These are phyloP conservation scores for Sphecodes monilicornis DNA, from an alignment of 2,888 invertebrate genomes.

Conservation along the genomic window DNA sequence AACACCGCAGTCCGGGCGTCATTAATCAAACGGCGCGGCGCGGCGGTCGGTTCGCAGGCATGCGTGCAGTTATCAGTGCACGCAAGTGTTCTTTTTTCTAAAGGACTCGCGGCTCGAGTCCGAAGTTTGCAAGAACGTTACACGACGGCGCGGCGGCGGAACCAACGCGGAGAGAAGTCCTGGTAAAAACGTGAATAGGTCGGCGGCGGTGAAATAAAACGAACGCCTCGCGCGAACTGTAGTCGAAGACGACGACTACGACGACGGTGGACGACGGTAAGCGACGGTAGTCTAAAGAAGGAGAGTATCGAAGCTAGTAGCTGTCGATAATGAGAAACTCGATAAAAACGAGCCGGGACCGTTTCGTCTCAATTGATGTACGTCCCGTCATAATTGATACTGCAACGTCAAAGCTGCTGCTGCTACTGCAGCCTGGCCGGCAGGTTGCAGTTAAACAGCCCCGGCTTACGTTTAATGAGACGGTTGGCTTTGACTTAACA, in stretches of 20 bases:
- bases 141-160: neutral
- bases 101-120: neutral
- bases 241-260: neutral
- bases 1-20: neutral
- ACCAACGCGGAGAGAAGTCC: conserved; percentile 11
- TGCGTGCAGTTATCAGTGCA: neutral
- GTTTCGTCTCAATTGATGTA: conserved; percentile 59
- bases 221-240: conserved; percentile 42
- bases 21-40: conserved; percentile 10
- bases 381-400: conserved; percentile 61
- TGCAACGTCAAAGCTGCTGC: conserved; percentile 32
- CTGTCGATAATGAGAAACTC: conserved; percentile 63
- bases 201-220: conserved; percentile 62
- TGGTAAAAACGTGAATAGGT: conserved; percentile 65
- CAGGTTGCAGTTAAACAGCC: conserved; percentile 34
- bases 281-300: conserved; percentile 22
- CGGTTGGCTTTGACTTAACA: conserved; percentile 47
- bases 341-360: conserved; percentile 59
- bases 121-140: conserved; percentile 9
- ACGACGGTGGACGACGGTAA: neutral
- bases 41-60: conserved; percentile 11
- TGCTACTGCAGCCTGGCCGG: neutral
- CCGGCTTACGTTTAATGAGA: conserved; percentile 54
- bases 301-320: conserved; percentile 52
- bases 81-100: conserved; percentile 1